These are phyloP conservation scores for Typhlichthys subterraneus DNA, from an alignment of 2,797 vertebrate species.

Conservation along the genomic window DNA sequence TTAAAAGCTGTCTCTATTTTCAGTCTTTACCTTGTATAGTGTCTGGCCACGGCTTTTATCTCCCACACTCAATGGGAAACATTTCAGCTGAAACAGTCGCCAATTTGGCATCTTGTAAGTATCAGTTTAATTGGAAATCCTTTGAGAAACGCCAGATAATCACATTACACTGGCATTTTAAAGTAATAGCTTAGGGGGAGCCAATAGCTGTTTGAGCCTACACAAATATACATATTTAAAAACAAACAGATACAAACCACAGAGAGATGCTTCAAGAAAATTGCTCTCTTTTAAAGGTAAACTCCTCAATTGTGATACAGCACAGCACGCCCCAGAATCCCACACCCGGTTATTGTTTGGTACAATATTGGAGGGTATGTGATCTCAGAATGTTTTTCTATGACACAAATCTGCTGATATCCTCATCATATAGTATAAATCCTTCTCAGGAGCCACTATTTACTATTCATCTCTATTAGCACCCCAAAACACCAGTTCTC, in stretches of 20 bases:
- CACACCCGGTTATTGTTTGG: too few relatives aligned
- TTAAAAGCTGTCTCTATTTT: slow-evolving; percentile 13
- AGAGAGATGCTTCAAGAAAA: neutral
- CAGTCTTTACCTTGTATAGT: slow-evolving; percentile 40
- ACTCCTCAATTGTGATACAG: too few relatives aligned
- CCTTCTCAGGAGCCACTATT: too few relatives aligned
- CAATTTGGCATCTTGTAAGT: slow-evolving; percentile 47
- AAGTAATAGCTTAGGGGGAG: slow-evolving; percentile 49
- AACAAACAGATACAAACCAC: slow-evolving; percentile 46
- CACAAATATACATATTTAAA: slow-evolving; percentile 43
- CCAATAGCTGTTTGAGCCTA: slow-evolving; percentile 35
- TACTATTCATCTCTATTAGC: too few relatives aligned
- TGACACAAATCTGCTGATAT: too few relatives aligned
- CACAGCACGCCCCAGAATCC: too few relatives aligned
- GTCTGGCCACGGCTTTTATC: slow-evolving; percentile 58
- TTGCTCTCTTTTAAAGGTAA: too few relatives aligned
- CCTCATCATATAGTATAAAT: too few relatives aligned
- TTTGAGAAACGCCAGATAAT: slow-evolving; percentile 56
- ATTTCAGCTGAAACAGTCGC: slow-evolving; percentile 52
- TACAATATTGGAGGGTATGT: too few relatives aligned
- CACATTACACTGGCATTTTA: slow-evolving; percentile 57
- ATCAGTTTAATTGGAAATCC: slow-evolving; percentile 66
- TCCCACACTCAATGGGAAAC: slow-evolving; percentile 49
- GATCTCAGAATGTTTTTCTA: too few relatives aligned
- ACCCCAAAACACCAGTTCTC: slow-evolving; percentile 3